phyloP scores from a whole-genome alignment of 2,888 invertebrate genomes.

The Lasius platythorax region DNA sequence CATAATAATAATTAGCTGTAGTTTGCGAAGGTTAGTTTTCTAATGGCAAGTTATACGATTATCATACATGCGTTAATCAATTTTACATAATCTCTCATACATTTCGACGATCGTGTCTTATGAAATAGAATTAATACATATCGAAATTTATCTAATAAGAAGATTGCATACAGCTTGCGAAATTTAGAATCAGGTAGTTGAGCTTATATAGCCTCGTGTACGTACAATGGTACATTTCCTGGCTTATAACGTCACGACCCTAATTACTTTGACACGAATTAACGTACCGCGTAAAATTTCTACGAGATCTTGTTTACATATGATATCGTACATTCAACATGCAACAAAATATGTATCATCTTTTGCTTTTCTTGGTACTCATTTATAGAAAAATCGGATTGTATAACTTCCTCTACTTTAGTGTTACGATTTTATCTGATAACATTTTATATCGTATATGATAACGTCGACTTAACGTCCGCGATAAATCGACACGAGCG shows the following conservation, averaged over 20 bases:
- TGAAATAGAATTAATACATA: neutral
- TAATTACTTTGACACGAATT: constrained; percentile 16
- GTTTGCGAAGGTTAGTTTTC: neutral
- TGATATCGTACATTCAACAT: neutral
- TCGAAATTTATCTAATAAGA: constrained; percentile 4
- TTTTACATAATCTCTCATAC: neutral
- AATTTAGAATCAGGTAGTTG: neutral
- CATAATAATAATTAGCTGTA: constrained; percentile 24
- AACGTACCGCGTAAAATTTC: constrained; percentile 3
- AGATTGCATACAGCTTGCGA: neutral
- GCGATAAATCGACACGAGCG: constrained; percentile 26
- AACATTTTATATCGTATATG: neutral
- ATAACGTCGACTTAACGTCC: constrained; percentile 28
- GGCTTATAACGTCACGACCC: neutral
- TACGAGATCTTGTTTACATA: neutral
- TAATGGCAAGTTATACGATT: neutral
- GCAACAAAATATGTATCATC: neutral
- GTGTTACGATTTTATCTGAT: neutral
- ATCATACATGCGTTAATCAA: neutral
- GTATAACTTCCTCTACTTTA: neutral
- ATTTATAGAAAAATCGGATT: neutral
- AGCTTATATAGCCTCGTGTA: neutral
- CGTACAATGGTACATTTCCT: neutral
- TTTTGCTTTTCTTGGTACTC: neutral
- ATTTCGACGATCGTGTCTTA: constrained; percentile 1